These are phyloP conservation scores for Drosophila atroscutellata DNA, from an alignment of 2,888 invertebrate species.

Conservation along the genomic window DNA sequence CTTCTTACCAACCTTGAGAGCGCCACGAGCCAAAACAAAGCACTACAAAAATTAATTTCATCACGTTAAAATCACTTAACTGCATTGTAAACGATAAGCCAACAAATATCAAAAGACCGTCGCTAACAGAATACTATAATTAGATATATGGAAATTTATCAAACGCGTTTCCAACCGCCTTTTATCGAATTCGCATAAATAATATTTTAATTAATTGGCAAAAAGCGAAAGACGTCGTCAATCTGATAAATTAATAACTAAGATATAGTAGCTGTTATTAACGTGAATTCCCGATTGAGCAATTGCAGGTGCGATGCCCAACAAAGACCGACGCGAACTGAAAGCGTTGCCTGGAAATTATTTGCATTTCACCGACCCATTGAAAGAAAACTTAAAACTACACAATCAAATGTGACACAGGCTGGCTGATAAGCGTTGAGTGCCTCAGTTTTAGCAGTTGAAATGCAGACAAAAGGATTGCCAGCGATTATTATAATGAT, in stretches of 20 bases:
- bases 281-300: conserved; percentile 49
- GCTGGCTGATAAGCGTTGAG: conserved; percentile 29
- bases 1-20: conserved; percentile 65
- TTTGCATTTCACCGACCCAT: conserved; percentile 57
- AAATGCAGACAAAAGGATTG: conserved; percentile 8
- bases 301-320: conserved; percentile 64
- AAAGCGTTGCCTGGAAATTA: conserved; percentile 42
- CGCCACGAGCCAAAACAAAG: conserved; percentile 30
- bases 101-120: conserved; percentile 7
- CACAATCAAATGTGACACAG: conserved; percentile 39
- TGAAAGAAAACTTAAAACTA: conserved; percentile 37
- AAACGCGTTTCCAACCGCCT: background rate
- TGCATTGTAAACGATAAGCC: conserved; percentile 45
- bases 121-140: conserved; percentile 2
- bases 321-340: conserved; percentile 73
- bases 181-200: conserved; percentile 47
- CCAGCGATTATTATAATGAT: conserved; percentile 13
- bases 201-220: conserved; percentile 59
- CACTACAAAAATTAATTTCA: conserved; percentile 42
- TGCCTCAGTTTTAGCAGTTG: conserved; percentile 3
- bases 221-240: conserved; percentile 40
- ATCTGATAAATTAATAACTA: conserved; percentile 32
- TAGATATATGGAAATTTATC: conserved; percentile 13
- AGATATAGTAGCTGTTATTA: conserved; percentile 11
- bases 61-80: conserved; percentile 37